Percentiles rank a stretch among this genome's conserved stretches.
These are phyloP conservation scores for Oasisia sp. DNA, from an alignment of 2,888 invertebrate genomes.

Conservation along the genomic window DNA sequence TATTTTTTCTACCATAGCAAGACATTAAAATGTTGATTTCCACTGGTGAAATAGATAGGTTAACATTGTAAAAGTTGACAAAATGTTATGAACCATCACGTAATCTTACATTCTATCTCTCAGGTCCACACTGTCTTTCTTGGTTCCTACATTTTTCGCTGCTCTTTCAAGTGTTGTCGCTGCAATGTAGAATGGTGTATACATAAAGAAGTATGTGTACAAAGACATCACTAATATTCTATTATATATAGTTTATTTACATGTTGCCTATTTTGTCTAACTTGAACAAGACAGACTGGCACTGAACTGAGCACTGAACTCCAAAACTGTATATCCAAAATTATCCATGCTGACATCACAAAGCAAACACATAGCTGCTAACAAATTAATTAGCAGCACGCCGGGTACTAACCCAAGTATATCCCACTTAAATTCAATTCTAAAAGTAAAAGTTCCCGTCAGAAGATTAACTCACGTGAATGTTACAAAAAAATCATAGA, in stretches of 20 bases:
- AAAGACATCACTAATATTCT: not conserved
- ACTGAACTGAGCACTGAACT: not conserved
- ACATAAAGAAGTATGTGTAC: not conserved
- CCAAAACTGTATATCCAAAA: not conserved
- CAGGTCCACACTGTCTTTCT: constrained; percentile 54
- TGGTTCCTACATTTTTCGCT: constrained; percentile 56
- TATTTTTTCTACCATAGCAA: not conserved
- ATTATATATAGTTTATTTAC: not conserved
- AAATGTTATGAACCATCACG: not conserved
- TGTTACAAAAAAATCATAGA: too few species aligned
- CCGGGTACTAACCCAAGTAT: not conserved
- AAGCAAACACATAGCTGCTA: not conserved
- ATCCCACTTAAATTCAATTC: not conserved
- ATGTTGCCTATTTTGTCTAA: not conserved
- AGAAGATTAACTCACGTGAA: not conserved
- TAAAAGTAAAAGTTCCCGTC: not conserved
- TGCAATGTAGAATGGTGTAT: constrained; percentile 19
- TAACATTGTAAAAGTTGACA: not conserved
- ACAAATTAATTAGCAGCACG: not conserved
- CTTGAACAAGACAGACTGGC: not conserved
- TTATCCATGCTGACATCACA: not conserved
- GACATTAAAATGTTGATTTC: not conserved
- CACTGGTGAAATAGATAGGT: not conserved
- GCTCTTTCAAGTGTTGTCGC: constrained; percentile 57
- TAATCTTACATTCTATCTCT: constrained; percentile 59